phyloP scores from a whole-genome alignment of 1,140 invertebrate genomes.

The Ips typographus region DNA sequence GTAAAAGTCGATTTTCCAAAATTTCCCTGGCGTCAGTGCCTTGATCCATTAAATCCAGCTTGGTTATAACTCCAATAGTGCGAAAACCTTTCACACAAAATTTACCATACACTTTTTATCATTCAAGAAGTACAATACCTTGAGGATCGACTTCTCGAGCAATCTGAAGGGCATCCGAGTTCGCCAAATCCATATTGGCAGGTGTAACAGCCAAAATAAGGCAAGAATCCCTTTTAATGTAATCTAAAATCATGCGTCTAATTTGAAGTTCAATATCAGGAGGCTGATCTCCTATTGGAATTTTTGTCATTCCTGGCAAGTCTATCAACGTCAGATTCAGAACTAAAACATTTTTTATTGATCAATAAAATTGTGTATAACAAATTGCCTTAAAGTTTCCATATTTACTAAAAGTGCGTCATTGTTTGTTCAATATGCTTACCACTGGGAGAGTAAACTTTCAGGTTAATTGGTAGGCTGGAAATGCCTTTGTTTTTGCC shows the following conservation, averaged over 20 bases:
- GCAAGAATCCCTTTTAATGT: conserved; percentile 90
- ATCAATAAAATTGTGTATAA: background rate
- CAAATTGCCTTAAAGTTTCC: too few species aligned
- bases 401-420: conserved; percentile 40
- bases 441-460: conserved; percentile 98
- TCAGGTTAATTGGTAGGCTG: conserved; percentile 97
- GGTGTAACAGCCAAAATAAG: conserved; percentile 96
- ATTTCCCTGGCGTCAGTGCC: conserved; percentile 98
- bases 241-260: conserved; percentile 92
- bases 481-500: conserved; percentile 98
- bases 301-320: conserved; percentile 94
- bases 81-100: conserved; percentile 52
- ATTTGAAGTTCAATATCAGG: conserved; percentile 92
- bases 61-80: conserved; percentile 99
- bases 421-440: conserved; percentile 41
- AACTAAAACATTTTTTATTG: conserved; percentile 58
- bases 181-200: conserved; percentile 94
- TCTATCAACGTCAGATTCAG: conserved; percentile 95
- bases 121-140: conserved; percentile 58
- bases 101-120: too few species aligned
- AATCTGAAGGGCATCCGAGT: conserved; percentile 93
- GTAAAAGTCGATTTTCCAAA: conserved; percentile 95
- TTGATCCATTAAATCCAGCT: conserved; percentile 99
- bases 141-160: conserved; percentile 94
- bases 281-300: conserved; percentile 94